phyloP scores from a whole-genome alignment of 2,113 vertebrate genomes.

The Polypterus bichir region DNA sequence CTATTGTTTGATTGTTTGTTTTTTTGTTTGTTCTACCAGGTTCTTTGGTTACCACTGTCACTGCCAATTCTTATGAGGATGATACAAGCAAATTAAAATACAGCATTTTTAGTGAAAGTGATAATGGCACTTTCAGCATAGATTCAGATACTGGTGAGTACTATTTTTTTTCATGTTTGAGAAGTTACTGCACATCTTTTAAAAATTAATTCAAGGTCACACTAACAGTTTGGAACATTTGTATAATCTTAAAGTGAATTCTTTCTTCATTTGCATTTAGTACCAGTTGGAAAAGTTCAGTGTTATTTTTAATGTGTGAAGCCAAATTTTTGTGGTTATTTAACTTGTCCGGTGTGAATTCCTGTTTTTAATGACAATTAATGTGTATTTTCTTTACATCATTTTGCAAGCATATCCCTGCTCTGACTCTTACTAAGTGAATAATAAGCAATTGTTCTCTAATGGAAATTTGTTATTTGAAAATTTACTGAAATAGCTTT shows the following conservation, averaged over 20 bases:
- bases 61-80: slow-evolving; percentile 43
- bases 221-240: no score
- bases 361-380: no score
- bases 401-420: no score
- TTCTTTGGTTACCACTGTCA: slow-evolving; percentile 61
- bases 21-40: slow-evolving; percentile 37
- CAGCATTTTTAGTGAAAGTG: slow-evolving; percentile 62
- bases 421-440: no score
- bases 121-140: slow-evolving; percentile 57
- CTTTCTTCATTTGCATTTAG: slow-evolving; percentile 10
- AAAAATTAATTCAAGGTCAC: no score
- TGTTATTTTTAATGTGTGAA: no score
- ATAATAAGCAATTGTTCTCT: not conserved
- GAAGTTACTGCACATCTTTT: no score
- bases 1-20: no score
- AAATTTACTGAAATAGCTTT: slow-evolving; percentile 1
- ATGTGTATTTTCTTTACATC: no score
- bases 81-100: slow-evolving; percentile 49
- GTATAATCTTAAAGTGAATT: no score
- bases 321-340: no score
- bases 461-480: not conserved
- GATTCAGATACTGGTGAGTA: slow-evolving; percentile 59
- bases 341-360: no score
- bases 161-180: not conserved
- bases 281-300: not conserved